A percentile compares a stretch with the other conserved stretches of the same genome.
These are phyloP conservation scores for Notocelia uddmanniana DNA, from an alignment of 2,888 invertebrate genomes.

Conservation along the genomic window DNA sequence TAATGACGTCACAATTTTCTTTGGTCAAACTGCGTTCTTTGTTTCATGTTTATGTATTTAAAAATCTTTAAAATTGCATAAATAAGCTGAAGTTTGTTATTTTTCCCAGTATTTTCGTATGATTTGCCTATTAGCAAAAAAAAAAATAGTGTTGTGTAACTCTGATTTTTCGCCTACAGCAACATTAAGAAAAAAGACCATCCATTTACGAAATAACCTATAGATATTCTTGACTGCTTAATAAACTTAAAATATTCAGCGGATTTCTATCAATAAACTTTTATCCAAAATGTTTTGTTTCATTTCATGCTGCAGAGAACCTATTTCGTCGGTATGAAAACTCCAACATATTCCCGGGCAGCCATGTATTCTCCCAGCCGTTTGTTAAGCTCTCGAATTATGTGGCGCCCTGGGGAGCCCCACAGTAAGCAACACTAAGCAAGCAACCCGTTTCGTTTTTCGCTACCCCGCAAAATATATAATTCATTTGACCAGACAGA, in stretches of 20 bases:
- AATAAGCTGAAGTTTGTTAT: too few species aligned
- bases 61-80: too few species aligned
- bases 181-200: neutral
- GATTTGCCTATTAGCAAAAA: too few species aligned
- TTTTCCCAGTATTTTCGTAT: too few species aligned
- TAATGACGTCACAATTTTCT: too few species aligned
- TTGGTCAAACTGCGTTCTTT: too few species aligned
- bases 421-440: conserved; percentile 63
- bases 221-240: too few species aligned
- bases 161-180: neutral
- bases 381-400: conserved; percentile 73
- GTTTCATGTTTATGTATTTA: too few species aligned
- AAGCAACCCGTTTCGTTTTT: conserved; percentile 56
- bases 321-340: conserved; percentile 52
- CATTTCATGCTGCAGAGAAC: conserved; percentile 5
- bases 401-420: conserved; percentile 70
- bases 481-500: conserved; percentile 6
- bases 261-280: neutral
- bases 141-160: too few species aligned
- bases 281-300: neutral
- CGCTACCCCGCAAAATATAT: conserved; percentile 61
- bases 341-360: conserved; percentile 63
- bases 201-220: too few species aligned
- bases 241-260: too few species aligned
- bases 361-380: conserved; percentile 68